Evolutionary conservation across 2,888 invertebrate species (phyloP).

Genomic region (Caenorhabditis virilis): DNA sequence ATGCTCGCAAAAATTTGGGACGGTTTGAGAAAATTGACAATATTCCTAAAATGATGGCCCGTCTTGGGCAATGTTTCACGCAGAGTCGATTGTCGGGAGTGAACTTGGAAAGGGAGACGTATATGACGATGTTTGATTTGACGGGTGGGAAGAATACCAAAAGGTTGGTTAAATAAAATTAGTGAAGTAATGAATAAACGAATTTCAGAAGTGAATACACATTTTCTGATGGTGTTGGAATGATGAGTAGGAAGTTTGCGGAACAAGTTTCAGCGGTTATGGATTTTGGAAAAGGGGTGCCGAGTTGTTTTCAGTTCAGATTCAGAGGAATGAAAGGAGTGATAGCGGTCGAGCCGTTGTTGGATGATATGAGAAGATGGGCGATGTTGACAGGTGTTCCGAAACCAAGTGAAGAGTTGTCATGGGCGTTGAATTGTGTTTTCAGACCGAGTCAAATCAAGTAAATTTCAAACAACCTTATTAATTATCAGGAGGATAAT

Average conservation of each 20-base stretch:
- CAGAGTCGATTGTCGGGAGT: constrained; percentile 51
- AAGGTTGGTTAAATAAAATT: constrained; percentile 2
- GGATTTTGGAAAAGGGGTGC: constrained; percentile 51
- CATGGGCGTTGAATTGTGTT: constrained; percentile 35
- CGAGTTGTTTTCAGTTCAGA: constrained; percentile 62
- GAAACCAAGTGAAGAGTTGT: constrained; percentile 9
- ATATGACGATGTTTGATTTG: constrained; percentile 39
- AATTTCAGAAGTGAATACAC: constrained; percentile 37
- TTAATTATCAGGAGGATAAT: neutral
- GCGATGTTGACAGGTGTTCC: constrained; percentile 8
- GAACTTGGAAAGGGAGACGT: constrained; percentile 22
- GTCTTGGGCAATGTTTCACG: constrained; percentile 69
- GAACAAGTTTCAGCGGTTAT: constrained; percentile 44
- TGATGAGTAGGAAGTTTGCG: constrained; percentile 57
- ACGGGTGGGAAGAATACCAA: constrained; percentile 42
- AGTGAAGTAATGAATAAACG: neutral
- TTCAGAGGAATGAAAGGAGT: constrained; percentile 68
- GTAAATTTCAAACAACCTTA: constrained; percentile 4
- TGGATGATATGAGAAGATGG: constrained; percentile 51
- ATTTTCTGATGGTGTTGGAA: constrained; percentile 64
- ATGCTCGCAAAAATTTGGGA: constrained; percentile 41
- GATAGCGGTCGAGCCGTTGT: constrained; percentile 57
- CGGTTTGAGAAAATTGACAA: constrained; percentile 57
- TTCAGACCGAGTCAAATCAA: constrained; percentile 46
- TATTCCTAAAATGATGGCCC: constrained; percentile 69